A percentile compares a stretch with the other conserved stretches of the same genome.
Evolutionary conservation across 2,113 vertebrate species (phyloP).

Genomic region (Notarius quadriscutis): DNA sequence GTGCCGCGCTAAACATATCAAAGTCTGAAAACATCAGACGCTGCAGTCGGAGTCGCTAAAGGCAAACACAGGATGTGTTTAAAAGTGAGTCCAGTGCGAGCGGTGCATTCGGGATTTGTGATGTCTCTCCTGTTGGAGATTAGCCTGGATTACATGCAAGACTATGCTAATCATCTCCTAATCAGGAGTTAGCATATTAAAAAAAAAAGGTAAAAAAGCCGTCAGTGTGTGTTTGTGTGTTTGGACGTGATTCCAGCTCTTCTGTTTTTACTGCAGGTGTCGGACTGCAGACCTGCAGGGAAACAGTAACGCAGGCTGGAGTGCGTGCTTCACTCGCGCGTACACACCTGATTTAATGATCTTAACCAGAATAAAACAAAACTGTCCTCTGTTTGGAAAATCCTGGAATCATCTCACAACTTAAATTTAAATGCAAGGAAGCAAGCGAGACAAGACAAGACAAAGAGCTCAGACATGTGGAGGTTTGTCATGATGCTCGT

Average conservation of each 20-base stretch:
- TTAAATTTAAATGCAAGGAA: constrained; percentile 23
- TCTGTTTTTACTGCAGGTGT: neutral
- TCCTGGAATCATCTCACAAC: neutral
- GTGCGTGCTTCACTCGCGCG: neutral
- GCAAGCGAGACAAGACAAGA: neutral
- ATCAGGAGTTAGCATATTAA: neutral
- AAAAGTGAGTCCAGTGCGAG: neutral
- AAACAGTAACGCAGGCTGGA: neutral
- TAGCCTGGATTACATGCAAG: constrained; percentile 3
- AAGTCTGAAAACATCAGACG: constrained; percentile 9
- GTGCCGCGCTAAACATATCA: neutral
- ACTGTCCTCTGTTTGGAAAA: neutral
- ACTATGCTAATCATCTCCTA: constrained; percentile 8
- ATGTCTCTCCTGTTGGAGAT: constrained; percentile 11
- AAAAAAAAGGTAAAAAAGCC: neutral
- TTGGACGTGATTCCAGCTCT: neutral
- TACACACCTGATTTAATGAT: neutral
- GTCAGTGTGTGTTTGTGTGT: neutral
- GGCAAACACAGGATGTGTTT: neutral
- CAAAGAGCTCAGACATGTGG: neutral
- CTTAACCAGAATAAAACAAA: neutral
- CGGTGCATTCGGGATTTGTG: neutral
- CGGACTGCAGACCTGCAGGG: neutral
- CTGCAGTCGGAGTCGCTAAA: neutral
- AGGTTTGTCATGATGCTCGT: neutral